A percentile compares a stretch with the other conserved stretches of the same genome.
phyloP scores from a whole-genome alignment of 92 coral and sea anemone genomes.

The Galaxea fascicularis region DNA sequence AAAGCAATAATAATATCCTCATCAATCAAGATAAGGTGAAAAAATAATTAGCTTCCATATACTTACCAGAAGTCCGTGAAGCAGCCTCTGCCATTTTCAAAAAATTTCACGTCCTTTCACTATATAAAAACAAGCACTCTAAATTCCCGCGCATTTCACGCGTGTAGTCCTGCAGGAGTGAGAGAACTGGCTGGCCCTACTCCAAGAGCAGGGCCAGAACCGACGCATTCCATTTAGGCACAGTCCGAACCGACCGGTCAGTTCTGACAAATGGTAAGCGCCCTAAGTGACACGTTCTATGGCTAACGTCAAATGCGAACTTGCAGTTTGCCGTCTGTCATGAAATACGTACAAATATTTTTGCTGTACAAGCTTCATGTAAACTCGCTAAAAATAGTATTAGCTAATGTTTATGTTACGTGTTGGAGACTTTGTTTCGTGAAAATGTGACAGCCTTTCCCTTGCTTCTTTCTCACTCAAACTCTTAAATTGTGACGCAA shows the following conservation, averaged over 20 bases:
- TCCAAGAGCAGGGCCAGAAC: too few species aligned
- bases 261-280: too few species aligned
- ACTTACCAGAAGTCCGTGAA: conserved; percentile 6
- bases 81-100: conserved; percentile 19
- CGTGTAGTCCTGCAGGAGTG: too few species aligned
- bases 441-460: conserved; percentile 1
- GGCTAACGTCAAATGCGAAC: not conserved
- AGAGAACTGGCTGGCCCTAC: too few species aligned
- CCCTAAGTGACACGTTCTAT: conserved; percentile 15
- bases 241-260: too few species aligned
- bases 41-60: not conserved
- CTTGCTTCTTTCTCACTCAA: conserved; percentile 3
- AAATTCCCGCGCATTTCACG: too few species aligned
- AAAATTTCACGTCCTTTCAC: too few species aligned
- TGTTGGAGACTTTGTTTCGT: conserved; percentile 3
- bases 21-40: not conserved
- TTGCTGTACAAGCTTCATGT: conserved; percentile 10
- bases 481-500: conserved; percentile 12
- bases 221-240: too few species aligned
- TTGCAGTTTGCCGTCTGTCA: conserved; percentile 2
- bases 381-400: not conserved
- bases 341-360: not conserved
- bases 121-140: too few species aligned
- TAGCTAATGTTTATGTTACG: not conserved
- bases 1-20: conserved; percentile 13